Evolutionary conservation across 2,888 invertebrate species (phyloP).

Genomic region (Phaonia tiefii): DNA sequence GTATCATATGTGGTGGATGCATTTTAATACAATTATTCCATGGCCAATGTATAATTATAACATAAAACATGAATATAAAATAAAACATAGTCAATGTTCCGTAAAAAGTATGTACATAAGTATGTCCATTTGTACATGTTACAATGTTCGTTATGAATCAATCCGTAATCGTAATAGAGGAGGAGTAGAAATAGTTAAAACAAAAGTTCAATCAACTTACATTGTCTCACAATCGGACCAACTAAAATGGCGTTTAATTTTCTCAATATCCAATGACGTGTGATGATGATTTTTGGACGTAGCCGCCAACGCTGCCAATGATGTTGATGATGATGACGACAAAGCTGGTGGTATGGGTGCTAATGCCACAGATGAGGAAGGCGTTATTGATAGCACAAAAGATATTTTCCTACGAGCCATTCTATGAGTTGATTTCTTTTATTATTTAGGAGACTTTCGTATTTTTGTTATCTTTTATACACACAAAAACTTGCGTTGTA

Average conservation of each 20-base stretch:
- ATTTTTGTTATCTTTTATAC: conserved; percentile 45
- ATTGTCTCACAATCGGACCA: conserved; percentile 79
- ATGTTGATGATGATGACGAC: conserved; percentile 43
- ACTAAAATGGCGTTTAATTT: conserved; percentile 78
- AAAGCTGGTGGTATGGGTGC: conserved; percentile 38
- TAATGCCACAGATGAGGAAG: not conserved
- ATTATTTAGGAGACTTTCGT: not conserved
- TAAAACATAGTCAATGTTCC: too few species aligned
- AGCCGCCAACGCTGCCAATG: conserved; percentile 29
- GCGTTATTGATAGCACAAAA: conserved; percentile 20
- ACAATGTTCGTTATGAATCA: too few species aligned
- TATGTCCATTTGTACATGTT: too few species aligned
- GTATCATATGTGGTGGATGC: too few species aligned
- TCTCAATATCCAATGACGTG: conserved; percentile 75
- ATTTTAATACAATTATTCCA: too few species aligned
- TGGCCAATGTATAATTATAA: too few species aligned
- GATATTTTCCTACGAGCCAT: conserved; percentile 62
- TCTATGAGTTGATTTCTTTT: conserved; percentile 27
- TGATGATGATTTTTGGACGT: conserved; percentile 49
- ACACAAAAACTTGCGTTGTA: conserved; percentile 16
- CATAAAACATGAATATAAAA: too few species aligned
- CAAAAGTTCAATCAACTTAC: conserved; percentile 73
- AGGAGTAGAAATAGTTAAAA: not conserved
- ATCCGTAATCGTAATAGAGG: too few species aligned
- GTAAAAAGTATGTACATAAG: too few species aligned